Evolutionary conservation across 2,888 invertebrate species (phyloP).

Genomic region (Rambutsinella grinnellia): DNA sequence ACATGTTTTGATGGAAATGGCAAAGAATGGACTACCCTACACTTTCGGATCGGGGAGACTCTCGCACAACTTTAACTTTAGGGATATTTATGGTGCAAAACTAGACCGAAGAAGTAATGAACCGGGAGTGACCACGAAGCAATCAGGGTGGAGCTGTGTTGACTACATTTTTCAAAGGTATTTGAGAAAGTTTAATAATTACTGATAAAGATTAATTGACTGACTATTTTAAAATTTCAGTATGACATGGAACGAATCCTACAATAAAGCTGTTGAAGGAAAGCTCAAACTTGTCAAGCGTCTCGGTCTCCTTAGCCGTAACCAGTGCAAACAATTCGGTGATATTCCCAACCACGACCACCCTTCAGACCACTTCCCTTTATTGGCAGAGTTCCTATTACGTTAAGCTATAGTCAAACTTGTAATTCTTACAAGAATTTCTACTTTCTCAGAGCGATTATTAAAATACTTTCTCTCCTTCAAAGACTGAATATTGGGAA

Average conservation of each 20-base stretch:
- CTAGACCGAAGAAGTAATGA: constrained; percentile 67
- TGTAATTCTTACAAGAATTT: background rate
- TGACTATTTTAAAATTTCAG: constrained; percentile 42
- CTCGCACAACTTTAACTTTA: constrained; percentile 77
- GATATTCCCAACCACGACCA: constrained; percentile 80
- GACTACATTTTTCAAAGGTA: constrained; percentile 93
- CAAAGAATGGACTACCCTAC: constrained; percentile 33
- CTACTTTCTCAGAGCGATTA: background rate
- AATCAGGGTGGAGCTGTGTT: constrained; percentile 82
- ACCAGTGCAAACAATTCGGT: constrained; percentile 74
- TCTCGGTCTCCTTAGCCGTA: constrained; percentile 77
- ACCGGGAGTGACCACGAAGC: constrained; percentile 81
- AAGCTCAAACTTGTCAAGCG: constrained; percentile 75
- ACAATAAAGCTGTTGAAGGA: constrained; percentile 68
- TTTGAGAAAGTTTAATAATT: constrained; percentile 44
- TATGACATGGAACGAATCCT: constrained; percentile 54
- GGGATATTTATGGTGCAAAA: constrained; percentile 78
- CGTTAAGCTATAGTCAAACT: background rate
- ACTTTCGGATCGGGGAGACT: constrained; percentile 76
- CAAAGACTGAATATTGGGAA: background rate
- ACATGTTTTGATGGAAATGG: constrained; percentile 5
- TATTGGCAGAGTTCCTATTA: constrained; percentile 81
- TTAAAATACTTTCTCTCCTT: background rate
- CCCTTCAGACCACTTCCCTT: constrained; percentile 88
- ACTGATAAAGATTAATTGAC: constrained; percentile 1